Conservation (phyloP, 2,113 vertebrate genomes). For the Harpagus bidentatus region DNA sequence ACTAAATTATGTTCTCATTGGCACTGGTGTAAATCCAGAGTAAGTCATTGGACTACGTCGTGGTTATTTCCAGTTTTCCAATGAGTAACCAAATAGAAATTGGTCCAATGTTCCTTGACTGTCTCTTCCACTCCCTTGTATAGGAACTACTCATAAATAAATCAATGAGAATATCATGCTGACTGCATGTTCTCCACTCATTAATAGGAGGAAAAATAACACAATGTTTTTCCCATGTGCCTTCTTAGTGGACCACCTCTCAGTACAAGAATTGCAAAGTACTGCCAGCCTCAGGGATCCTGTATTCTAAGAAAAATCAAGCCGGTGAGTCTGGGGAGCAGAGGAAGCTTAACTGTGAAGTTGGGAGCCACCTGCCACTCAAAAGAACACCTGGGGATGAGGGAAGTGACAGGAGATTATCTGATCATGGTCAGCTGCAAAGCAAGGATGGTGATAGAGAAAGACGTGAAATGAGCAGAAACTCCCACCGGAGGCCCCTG, state of each 20-base stretch:
- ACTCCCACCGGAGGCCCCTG: fast-evolving
- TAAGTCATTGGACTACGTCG: not conserved
- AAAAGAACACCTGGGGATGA: not conserved
- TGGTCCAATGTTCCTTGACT: not conserved
- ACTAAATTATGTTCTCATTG: not conserved
- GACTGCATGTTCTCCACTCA: not conserved
- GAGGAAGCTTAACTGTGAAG: not conserved
- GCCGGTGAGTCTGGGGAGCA: not conserved
- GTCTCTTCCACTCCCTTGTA: not conserved
- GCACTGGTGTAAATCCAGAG: not conserved
- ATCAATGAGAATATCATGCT: not conserved
- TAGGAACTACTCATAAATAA: not conserved
- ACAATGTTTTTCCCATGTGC: not conserved
- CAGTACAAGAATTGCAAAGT: not conserved
- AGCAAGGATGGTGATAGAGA: not conserved
- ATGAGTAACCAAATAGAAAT: not conserved
- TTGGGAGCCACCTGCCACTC: not conserved
- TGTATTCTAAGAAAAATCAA: not conserved
- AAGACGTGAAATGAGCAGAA: not conserved
- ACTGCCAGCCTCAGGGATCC: not conserved
- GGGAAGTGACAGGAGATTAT: fast-evolving
- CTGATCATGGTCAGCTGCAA: not conserved
- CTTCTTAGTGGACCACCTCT: not conserved
- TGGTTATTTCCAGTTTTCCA: not conserved
- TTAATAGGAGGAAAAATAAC: not conserved